Conservation (phyloP, 2,113 vertebrate genomes). For the Caretta caretta region DNA sequence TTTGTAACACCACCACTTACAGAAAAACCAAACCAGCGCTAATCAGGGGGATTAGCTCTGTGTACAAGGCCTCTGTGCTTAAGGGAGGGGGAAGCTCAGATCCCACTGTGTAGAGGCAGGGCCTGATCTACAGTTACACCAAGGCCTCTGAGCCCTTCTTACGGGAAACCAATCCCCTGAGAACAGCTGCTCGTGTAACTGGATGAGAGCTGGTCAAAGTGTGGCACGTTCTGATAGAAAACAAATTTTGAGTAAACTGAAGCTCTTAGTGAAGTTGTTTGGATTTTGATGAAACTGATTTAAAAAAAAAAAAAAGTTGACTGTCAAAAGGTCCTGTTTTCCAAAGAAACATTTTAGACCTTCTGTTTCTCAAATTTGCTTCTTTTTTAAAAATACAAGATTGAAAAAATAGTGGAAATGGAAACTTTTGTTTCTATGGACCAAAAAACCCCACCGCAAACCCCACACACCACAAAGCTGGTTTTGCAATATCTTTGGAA, state of each 20-base stretch:
- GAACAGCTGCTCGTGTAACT: background rate
- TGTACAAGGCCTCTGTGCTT: background rate
- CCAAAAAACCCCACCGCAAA: background rate
- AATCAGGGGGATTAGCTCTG: background rate
- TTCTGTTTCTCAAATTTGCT: background rate
- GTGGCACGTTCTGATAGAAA: background rate
- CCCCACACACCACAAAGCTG: background rate
- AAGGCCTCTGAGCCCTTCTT: background rate
- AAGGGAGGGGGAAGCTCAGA: background rate
- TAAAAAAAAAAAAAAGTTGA: too few relatives aligned
- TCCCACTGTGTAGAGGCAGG: background rate
- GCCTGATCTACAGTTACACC: background rate
- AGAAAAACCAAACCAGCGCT: background rate
- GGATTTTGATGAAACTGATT: background rate
- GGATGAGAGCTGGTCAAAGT: background rate
- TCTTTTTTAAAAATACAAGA: background rate
- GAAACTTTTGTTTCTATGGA: background rate
- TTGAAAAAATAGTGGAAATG: background rate
- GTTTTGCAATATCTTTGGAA: background rate
- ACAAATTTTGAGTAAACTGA: background rate
- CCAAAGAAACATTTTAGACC: background rate
- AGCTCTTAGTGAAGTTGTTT: background rate
- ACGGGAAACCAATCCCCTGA: background rate
- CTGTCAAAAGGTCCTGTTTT: background rate
- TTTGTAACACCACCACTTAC: background rate